A percentile compares a stretch with the other conserved stretches of the same genome.
Conservation (phyloP, 2,797 vertebrate genomes). For the Myiothlypis chrysogaster region DNA sequence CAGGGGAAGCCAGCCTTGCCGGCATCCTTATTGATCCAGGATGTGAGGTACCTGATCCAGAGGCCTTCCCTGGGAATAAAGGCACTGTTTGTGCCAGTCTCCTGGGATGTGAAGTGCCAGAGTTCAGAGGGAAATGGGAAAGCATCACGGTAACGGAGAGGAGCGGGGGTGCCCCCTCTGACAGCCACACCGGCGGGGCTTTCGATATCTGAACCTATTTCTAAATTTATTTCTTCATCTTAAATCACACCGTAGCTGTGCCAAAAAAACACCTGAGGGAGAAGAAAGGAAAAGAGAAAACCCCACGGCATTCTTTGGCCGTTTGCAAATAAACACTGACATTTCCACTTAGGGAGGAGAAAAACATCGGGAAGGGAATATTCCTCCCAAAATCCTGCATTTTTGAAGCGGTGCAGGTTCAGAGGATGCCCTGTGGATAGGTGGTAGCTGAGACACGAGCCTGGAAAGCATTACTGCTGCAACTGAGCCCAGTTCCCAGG, state of each 20-base stretch:
- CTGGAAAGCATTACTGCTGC: neutral
- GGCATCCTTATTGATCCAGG: conserved; percentile 42
- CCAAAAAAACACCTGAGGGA: neutral
- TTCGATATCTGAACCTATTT: neutral
- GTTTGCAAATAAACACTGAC: neutral
- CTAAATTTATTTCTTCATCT: too few species aligned
- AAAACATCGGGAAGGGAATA: neutral
- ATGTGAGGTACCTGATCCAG: conserved; percentile 6
- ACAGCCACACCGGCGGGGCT: neutral
- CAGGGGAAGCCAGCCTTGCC: neutral
- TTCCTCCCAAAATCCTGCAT: rapidly evolving
- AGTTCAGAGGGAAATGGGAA: conserved; percentile 24
- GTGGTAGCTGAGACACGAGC: neutral
- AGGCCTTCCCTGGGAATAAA: conserved; percentile 34
- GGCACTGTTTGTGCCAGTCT: conserved; percentile 17
- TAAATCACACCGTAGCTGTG: neutral
- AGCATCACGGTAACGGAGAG: neutral
- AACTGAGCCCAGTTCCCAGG: neutral
- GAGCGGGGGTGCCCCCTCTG: conserved; percentile 7
- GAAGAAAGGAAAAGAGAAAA: neutral
- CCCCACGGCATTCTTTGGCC: neutral
- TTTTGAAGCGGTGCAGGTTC: neutral
- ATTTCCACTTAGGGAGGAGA: neutral
- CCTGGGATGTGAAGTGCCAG: conserved; percentile 1
- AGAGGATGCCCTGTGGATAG: neutral